Evolutionary conservation across 2,888 invertebrate species (phyloP).

Genomic region (Folsomia manolachei): DNA sequence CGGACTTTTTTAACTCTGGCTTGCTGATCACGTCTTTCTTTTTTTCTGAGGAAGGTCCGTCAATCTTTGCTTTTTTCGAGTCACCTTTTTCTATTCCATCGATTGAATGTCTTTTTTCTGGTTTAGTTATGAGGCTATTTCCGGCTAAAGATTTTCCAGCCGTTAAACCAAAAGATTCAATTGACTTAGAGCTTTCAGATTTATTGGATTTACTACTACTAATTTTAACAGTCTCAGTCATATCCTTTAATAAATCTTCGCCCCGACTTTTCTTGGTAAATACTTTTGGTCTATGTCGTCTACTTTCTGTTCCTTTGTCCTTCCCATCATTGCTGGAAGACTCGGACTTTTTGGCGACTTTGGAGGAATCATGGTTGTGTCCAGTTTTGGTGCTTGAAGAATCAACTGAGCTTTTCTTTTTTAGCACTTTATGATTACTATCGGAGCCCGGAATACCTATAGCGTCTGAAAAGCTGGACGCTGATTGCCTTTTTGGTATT

Average conservation of each 20-base stretch:
- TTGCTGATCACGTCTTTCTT: constrained; percentile 44
- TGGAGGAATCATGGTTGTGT: not conserved
- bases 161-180: not conserved
- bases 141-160: constrained; percentile 5
- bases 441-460: constrained; percentile 47
- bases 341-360: not conserved
- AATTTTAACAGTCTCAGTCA: constrained; percentile 23
- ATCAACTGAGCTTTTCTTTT: constrained; percentile 24
- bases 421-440: constrained; percentile 3
- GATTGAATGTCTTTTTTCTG: constrained; percentile 38
- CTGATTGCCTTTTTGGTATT: constrained; percentile 42
- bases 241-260: constrained; percentile 42
- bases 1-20: constrained; percentile 53
- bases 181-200: constrained; percentile 9
- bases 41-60: constrained; percentile 18
- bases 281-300: constrained; percentile 39
- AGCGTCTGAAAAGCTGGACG: constrained; percentile 43
- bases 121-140: not conserved
- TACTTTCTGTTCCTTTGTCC: constrained; percentile 21
- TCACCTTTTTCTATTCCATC: constrained; percentile 41
- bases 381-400: not conserved
- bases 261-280: constrained; percentile 40
- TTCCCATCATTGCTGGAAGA: not conserved
- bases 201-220: constrained; percentile 13
- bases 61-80: constrained; percentile 42